Evolutionary conservation across 2,888 invertebrate genomes (phyloP).

Genomic region (Philonicus albiceps): DNA sequence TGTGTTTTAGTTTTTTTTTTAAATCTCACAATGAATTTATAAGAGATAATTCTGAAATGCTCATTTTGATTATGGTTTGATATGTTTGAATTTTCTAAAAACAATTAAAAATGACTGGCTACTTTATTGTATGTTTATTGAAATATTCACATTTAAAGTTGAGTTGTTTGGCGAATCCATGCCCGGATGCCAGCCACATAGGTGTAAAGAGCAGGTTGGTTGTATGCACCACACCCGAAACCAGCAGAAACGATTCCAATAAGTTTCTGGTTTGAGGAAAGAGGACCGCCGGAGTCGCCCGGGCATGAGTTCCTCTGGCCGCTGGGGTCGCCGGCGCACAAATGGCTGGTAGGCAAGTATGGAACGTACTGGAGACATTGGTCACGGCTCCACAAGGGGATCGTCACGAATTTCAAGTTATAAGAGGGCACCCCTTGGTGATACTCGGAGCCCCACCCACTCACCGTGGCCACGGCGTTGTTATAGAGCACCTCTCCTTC

Average conservation of each 20-base stretch:
- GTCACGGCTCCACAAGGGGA: background rate
- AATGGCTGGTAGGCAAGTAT: background rate
- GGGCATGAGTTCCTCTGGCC: background rate
- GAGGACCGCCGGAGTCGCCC: background rate
- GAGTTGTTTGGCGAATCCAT: background rate
- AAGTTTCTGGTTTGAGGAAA: background rate
- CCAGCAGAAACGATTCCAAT: background rate
- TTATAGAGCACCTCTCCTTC: background rate
- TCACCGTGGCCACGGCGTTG: background rate
- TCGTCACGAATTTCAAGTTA: background rate
- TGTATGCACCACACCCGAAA: background rate
- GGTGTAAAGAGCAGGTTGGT: background rate
- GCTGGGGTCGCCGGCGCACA: background rate
- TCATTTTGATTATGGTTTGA: too few species aligned
- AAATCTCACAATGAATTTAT: too few species aligned
- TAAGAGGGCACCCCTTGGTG: background rate
- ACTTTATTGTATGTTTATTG: background rate
- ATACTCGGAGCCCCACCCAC: background rate
- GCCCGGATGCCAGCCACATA: background rate
- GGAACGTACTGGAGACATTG: background rate
- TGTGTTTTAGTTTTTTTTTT: too few species aligned
- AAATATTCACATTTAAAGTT: background rate
- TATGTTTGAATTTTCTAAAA: background rate
- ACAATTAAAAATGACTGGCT: background rate
- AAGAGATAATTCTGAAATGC: too few species aligned